These are phyloP conservation scores for Thymelicus sylvestris DNA, from an alignment of 2,888 invertebrate species.

Conservation along the genomic window DNA sequence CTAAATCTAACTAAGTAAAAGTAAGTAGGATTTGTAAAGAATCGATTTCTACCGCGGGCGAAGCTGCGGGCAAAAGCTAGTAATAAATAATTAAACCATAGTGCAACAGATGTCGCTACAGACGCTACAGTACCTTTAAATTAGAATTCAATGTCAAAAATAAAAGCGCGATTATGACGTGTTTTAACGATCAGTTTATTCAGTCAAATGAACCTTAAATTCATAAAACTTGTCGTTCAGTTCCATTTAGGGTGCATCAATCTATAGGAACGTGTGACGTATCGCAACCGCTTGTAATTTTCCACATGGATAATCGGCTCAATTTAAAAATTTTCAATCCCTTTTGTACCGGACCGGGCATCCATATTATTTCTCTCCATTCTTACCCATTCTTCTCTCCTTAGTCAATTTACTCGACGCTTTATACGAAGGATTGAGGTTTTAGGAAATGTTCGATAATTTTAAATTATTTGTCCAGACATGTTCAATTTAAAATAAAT, in stretches of 20 bases:
- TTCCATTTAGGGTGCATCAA: not conserved
- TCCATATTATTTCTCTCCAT: conserved; percentile 19
- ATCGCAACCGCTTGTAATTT: conserved; percentile 45
- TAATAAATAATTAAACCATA: no score
- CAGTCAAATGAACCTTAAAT: no score
- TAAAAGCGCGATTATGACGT: no score
- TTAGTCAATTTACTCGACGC: conserved; percentile 9
- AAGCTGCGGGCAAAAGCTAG: no score
- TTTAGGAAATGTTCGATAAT: conserved; percentile 4
- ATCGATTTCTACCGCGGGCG: no score
- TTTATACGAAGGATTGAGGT: not conserved
- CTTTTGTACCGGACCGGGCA: conserved; percentile 40
- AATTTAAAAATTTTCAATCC: conserved; percentile 48
- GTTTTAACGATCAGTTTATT: no score
- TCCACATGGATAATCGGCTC: conserved; percentile 46
- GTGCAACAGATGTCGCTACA: no score
- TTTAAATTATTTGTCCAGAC: not conserved
- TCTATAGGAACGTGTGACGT: conserved; percentile 3
- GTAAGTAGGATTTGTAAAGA: no score
- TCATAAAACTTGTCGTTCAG: not conserved
- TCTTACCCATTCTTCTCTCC: conserved; percentile 16
- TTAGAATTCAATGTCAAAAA: no score
- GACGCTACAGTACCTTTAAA: no score
- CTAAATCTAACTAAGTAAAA: no score
- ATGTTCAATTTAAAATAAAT: conserved; percentile 4